Evolutionary conservation across 1,140 invertebrate species (phyloP), one percentile per base, ranked within the genome.

Genomic region (Tribolium madens): DNA sequence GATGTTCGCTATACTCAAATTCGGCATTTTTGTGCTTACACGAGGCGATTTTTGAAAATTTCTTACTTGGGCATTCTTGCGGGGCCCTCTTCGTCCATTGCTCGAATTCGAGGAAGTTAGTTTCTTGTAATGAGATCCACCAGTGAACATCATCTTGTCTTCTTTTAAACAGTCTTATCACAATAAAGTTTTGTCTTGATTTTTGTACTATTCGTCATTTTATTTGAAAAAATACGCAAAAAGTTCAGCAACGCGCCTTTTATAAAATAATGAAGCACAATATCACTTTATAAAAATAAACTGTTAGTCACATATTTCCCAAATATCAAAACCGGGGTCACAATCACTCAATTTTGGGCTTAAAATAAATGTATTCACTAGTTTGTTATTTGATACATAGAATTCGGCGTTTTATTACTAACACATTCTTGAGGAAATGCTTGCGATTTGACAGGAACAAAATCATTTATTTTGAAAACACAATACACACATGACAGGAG

Each of bases 131-230:
- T 88, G 88, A 10, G 88, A 87, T 13, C 87, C 88, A 50, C 87
- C 88, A 21, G 88, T 88, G 84, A 89, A 89, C 88, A 89, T 90
- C 88, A 89, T 90, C 75, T 85, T 86, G 81, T 42, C 15, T 53
- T 46, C 31, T 13, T 21, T 48, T 18, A 48, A 52, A 12, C 7
- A 9, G 21, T 26, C 7, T 50, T 46, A 47, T 71, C 76, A 75
- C 64, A 47, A 13, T 26, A 0, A 3, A 2, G 7, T 48, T 48
- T 64, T 33, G 57, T 64, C 57, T 64, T 64, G 57, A 15, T 33
- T 13, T 64, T 64, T 64, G 57, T 64, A 64, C 57, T 64, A 14
- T 64, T 64, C 57, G 57, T 64, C 21, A 64, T 64, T 12, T 64
- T 64, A 13, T 3, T 31, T n/a, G 12, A 21, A 60, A 60, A 7